Conservation (phyloP, 2,113 vertebrate genomes). For the Abramis brama region DNA sequence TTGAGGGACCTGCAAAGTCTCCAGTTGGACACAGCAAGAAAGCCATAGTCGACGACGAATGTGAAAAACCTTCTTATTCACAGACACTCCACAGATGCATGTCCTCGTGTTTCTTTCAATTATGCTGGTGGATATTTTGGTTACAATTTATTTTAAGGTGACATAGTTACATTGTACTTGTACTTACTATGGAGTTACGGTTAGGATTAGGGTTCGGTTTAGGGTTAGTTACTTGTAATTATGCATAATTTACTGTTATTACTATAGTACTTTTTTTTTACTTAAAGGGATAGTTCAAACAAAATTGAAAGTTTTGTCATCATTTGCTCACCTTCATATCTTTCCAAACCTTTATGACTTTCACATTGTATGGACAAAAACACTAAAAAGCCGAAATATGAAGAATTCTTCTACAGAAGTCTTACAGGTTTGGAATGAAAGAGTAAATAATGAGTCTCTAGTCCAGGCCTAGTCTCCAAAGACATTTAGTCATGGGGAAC, state of each 20-base stretch:
- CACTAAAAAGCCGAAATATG: background rate
- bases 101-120: background rate
- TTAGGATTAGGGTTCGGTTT: too few relatives aligned
- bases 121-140: background rate
- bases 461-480: constrained; percentile 7
- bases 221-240: too few relatives aligned
- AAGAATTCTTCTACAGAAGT: too few relatives aligned
- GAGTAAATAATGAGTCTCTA: constrained; percentile 1
- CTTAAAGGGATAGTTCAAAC: background rate
- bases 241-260: too few relatives aligned
- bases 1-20: constrained; percentile 8
- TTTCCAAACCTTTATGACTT: background rate
- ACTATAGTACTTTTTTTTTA: background rate
- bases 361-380: background rate
- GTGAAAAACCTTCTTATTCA: background rate
- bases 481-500: background rate
- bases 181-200: too few relatives aligned
- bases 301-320: background rate
- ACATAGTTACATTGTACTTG: too few relatives aligned
- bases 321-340: background rate
- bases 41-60: background rate
- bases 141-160: too few relatives aligned
- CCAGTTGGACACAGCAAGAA: background rate
- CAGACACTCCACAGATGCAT: background rate
- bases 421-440: background rate